Base-by-base conservation (phyloP, 2,113 vertebrate species). In the Bubalus kerabau region DNA sequence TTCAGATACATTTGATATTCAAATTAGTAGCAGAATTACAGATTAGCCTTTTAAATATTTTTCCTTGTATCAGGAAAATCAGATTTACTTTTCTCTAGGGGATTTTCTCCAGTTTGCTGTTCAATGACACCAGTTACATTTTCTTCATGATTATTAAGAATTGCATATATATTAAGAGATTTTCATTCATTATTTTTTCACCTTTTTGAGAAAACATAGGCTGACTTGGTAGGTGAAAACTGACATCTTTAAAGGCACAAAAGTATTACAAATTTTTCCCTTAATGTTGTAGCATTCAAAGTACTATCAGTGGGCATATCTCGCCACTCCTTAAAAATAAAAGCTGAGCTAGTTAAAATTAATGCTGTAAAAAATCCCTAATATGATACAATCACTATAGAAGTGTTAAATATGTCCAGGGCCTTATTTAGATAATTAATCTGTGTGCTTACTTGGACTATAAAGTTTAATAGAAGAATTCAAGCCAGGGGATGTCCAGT, bases 381-480 rank as follows among this genome's bases (percentile, higher is more conserved):
- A 97, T 99, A 99, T 92, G 99, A 99, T 14, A 99, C 99, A 40
- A 99, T 99, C 98, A 99, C 99, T 96, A 99, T 98, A 0, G 99
- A 99, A 15, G 99, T 99, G 99, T 99, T 99, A 98, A 99, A 99
- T 95, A 99, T 99, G 98, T 99, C 99, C 98, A 99, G 98, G 6
- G 99, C 99, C 98, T 99, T 99, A 98, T 99, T 99, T 98, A 99
- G 98, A 97, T 99, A 99, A 99, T 99, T 99, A 98, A 99, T 99
- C 98, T 99, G 99, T 1, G 99, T 99, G 98, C 99, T 99, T 90
- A 99, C 99, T 26, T 99, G 99, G 57, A 99, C 98, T 93, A 99
- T 98, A 97, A 99, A 99, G 84, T 98, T 99, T 94, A 99, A 81
- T 7, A 99, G 98, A 86, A 99, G 95, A 98, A 99, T 97, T 99